Base-by-base conservation (phyloP, 37 sponge, comb jelly and placozoan species). In the Dysidea cf. avara region DNA sequence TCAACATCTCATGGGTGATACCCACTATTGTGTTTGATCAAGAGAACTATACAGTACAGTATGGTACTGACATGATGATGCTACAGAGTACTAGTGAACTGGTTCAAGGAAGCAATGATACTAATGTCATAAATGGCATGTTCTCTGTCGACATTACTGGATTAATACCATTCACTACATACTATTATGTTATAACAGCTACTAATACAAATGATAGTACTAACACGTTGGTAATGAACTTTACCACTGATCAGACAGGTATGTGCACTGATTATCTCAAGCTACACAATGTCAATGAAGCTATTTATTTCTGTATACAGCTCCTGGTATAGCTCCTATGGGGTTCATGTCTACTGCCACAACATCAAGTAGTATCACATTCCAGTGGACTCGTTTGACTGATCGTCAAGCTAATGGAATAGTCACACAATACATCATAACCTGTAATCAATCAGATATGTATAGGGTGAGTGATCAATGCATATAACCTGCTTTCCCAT, bases 151-250 rank as follows among this genome's bases (percentile, higher is more conserved):
- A 28, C 31, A 61, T 85, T 37, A 43, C 56, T 54, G 85, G 74
- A 7, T 71, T 85, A 2, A 34, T 21, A 21, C 17, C 38, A 14
- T 32, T 31, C 39, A 58, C 68, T 16, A 2, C 40, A 5, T 82
- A 82, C 61, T 74, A 73, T 68, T 82, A 74, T 50, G 35, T 16
- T 2, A 40, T 82, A n/a, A 26, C 13, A 24, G 67, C 68, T 39
- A 58, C 39, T 32, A 82, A 82, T 68, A 53, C 68, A 39, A 56
- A n/a, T 5, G 81, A 74, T 17, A 20, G 47, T 37, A 50, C 32
- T 21, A 67, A 28, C 31, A 78, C 49, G 49, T 26, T 37, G 24
- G 52, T 24, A 26, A 34, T 30, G 26, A 30, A n/a, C 39, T 80
- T 80, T 55, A 76, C 37, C 36, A 64, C 77, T 9, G 38, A 22